A percentile compares a stretch with the other conserved stretches of the same genome.
These are phyloP conservation scores for Amblyornis subalaris DNA, from an alignment of 2,113 vertebrate species.

Conservation along the genomic window DNA sequence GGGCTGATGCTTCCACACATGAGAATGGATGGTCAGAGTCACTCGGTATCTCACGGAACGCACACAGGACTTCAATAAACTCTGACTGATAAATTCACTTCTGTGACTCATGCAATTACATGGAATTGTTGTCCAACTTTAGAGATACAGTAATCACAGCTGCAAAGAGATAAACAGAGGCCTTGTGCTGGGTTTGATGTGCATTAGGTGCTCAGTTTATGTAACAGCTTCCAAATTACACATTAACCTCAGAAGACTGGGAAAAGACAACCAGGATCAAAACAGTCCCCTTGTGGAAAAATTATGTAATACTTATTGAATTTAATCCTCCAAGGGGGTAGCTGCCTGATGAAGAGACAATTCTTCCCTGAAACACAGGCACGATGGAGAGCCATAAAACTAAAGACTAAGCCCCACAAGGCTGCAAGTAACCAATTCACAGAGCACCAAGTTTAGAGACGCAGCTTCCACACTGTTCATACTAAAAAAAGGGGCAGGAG, in stretches of 20 bases:
- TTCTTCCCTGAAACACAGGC: background rate
- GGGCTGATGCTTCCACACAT: accelerated
- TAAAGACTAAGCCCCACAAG: background rate
- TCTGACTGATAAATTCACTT: background rate
- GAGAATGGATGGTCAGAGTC: accelerated
- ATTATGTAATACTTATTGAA: slow-evolving; percentile 18
- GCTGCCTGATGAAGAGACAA: background rate
- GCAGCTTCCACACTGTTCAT: background rate
- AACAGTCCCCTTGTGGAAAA: slow-evolving; percentile 22
- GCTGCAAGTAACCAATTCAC: background rate
- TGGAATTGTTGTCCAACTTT: background rate
- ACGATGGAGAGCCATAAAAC: background rate
- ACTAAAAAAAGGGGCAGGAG: background rate
- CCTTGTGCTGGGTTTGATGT: background rate
- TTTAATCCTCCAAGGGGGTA: slow-evolving; percentile 2
- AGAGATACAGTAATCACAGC: background rate
- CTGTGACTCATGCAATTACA: background rate
- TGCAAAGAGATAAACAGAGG: slow-evolving; percentile 14
- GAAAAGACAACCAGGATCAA: slow-evolving; percentile 32
- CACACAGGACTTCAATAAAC: background rate
- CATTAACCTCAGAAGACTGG: slow-evolving; percentile 51
- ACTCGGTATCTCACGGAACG: background rate
- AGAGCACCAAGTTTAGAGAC: background rate
- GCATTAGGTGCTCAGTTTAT: slow-evolving; percentile 23
- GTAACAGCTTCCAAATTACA: slow-evolving; percentile 55